Conservation (phyloP, 2,113 vertebrate species). For the Odocoileus hemionus region DNA sequence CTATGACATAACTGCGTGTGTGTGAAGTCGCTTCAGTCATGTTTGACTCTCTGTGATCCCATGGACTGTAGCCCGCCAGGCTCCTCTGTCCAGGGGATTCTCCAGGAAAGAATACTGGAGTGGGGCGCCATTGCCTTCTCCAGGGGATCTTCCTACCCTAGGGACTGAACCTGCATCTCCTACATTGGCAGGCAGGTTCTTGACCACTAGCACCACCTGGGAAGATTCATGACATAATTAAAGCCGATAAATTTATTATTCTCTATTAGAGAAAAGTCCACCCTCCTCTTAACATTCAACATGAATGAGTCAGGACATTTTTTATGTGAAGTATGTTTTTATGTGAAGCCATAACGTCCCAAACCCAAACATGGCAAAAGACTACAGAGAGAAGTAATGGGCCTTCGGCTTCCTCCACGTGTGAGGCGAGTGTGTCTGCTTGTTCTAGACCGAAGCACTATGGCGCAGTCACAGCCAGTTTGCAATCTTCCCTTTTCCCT, state of each 20-base stretch:
- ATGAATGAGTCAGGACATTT: not conserved
- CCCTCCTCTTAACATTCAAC: not conserved
- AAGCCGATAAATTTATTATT: conserved; percentile 1
- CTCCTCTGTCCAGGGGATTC: not conserved
- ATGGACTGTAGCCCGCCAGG: not conserved
- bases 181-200: not conserved
- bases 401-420: not conserved
- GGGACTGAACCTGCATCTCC: not conserved
- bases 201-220: not conserved
- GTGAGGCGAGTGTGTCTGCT: not conserved
- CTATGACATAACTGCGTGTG: not conserved
- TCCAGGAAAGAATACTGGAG: not conserved
- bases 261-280: not conserved
- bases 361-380: not conserved
- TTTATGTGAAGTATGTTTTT: not conserved
- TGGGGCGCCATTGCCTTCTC: not conserved
- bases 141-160: not conserved
- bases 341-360: not conserved
- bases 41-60: not conserved
- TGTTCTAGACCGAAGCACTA: not conserved
- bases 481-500: not conserved
- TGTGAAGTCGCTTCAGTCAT: not conserved
- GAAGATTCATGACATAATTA: not conserved
- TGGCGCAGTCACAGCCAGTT: not conserved
- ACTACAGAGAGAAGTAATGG: not conserved